phyloP scores from a whole-genome alignment of 2,888 invertebrate species.

The Blastobasis lacticolella region DNA sequence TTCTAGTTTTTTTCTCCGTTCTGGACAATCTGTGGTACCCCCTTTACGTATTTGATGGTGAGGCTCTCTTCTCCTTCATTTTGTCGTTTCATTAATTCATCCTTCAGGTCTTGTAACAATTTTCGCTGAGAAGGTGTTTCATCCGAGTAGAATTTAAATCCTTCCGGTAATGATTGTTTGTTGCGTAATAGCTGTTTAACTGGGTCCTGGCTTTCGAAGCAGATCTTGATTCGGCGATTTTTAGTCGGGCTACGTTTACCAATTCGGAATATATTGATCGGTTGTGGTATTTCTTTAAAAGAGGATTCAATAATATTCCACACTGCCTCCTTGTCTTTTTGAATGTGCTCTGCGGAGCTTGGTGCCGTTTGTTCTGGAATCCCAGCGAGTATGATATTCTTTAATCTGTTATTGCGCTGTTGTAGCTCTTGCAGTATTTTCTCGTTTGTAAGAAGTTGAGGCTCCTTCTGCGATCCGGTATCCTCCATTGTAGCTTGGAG shows the following conservation, averaged over 20 bases:
- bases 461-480: constrained; percentile 3
- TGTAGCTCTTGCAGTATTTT: no score
- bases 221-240: constrained; percentile 9
- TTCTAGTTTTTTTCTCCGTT: constrained; percentile 7
- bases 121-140: constrained; percentile 10
- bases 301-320: no score
- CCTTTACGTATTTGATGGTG: constrained; percentile 4
- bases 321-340: no score
- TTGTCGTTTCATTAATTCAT: constrained; percentile 6
- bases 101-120: constrained; percentile 4
- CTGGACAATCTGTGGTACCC: constrained; percentile 2
- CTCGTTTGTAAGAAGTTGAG: no score
- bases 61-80: constrained; percentile 5
- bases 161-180: constrained; percentile 7
- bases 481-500: no score
- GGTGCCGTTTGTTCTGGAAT: no score
- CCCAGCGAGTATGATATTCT: no score
- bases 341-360: no score
- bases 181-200: constrained; percentile 6
- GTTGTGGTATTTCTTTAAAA: no score
- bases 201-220: constrained; percentile 5
- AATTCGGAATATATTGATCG: constrained; percentile 7
- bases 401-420: no score
- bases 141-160: constrained; percentile 11
- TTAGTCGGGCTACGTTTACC: constrained; percentile 10